Evolutionary conservation across 92 coral and sea anemone genomes (phyloP).

Genomic region (Bergia sp.): DNA sequence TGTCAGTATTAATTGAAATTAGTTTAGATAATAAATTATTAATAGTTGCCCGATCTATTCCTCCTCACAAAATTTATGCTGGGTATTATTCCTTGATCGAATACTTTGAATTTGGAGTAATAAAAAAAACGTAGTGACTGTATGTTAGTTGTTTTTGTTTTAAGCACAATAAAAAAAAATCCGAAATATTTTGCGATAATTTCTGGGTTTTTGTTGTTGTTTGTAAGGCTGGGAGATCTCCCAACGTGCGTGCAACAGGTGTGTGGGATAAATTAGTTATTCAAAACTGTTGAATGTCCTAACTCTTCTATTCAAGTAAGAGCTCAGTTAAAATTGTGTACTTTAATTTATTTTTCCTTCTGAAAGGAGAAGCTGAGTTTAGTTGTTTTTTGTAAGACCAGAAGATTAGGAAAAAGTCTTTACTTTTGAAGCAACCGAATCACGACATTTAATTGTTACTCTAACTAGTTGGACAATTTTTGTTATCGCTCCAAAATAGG

Average conservation of each 20-base stretch:
- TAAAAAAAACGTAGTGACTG: not conserved
- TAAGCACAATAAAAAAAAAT: too few species aligned
- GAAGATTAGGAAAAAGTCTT: not conserved
- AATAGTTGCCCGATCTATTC: not conserved
- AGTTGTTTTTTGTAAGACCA: not conserved
- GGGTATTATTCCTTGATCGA: not conserved
- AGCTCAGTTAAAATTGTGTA: constrained; percentile 6
- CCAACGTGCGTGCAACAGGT: constrained; percentile 12
- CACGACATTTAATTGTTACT: not conserved
- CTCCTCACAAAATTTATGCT: not conserved
- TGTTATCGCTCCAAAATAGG: constrained; percentile 33
- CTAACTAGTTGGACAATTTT: not conserved
- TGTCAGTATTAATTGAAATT: not conserved
- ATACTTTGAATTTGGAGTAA: too few species aligned
- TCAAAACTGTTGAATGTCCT: not conserved
- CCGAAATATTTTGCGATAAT: not conserved
- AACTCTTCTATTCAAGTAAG: not conserved
- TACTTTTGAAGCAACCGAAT: not conserved
- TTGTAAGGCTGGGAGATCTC: not conserved
- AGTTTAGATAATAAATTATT: not conserved
- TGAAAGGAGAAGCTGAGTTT: not conserved
- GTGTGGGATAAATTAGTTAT: not conserved
- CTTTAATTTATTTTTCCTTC: not conserved
- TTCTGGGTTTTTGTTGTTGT: not conserved
- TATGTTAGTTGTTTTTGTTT: too few species aligned